Percentiles rank a stretch among this genome's conserved stretches.
Evolutionary conservation across 2,888 invertebrate species (phyloP).

Genomic region (Auanema freiburgensis): DNA sequence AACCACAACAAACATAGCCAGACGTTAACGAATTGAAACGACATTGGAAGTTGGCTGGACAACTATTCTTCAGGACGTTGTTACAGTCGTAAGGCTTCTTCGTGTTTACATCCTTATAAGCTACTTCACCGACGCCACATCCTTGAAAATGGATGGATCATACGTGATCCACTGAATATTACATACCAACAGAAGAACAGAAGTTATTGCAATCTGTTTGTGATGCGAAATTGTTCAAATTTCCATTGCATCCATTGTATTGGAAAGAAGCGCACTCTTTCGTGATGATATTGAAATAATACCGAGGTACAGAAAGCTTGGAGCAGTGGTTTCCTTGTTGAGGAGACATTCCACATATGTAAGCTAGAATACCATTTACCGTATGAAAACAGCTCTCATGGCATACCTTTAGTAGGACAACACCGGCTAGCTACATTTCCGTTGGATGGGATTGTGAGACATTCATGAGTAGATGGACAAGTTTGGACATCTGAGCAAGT

Average conservation of each 20-base stretch:
- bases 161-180: no score
- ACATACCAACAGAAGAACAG: constrained; percentile 53
- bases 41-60: constrained; percentile 58
- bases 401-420: constrained; percentile 54
- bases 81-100: constrained; percentile 46
- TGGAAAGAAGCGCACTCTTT: constrained; percentile 43
- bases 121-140: constrained; percentile 56
- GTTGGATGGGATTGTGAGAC: constrained; percentile 45
- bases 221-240: constrained; percentile 53
- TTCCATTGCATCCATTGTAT: constrained; percentile 57
- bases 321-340: constrained; percentile 57
- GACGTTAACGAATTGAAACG: constrained; percentile 49
- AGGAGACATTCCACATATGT: constrained; percentile 59
- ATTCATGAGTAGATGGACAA: constrained; percentile 56
- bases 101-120: constrained; percentile 56
- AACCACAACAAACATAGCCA: constrained; percentile 59
- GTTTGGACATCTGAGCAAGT: constrained; percentile 34
- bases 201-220: constrained; percentile 56
- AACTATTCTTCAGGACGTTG: constrained; percentile 46
- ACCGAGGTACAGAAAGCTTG: constrained; percentile 42
- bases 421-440: constrained; percentile 53
- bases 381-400: no score
- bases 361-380: no score
- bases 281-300: constrained; percentile 47
- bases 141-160: no score